A percentile compares a stretch with the other conserved stretches of the same genome.
Conservation (phyloP, 2,888 invertebrate species). For the Peribatodes rhomboidaria region DNA sequence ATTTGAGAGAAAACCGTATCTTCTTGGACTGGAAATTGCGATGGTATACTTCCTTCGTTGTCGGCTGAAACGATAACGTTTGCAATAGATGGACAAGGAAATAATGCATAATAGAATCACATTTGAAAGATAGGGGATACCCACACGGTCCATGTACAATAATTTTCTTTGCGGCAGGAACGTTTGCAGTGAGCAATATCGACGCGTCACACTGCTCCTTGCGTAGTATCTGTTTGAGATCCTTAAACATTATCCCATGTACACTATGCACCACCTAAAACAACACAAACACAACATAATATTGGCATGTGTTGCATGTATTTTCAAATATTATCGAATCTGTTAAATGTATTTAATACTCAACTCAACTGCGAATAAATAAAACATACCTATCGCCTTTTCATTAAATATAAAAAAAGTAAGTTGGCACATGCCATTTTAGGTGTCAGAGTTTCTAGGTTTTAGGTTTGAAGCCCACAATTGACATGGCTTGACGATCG, state of each 20-base stretch:
- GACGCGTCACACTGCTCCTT: constrained; percentile 99
- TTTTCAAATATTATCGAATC: no score
- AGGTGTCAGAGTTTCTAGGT: no score
- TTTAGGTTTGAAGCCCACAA: no score
- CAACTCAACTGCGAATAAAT: no score
- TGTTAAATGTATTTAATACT: no score
- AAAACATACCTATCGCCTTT: no score
- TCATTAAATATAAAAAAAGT: no score
- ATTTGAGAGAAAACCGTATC: constrained; percentile 98
- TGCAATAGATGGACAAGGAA: not conserved
- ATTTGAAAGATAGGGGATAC: constrained; percentile 25
- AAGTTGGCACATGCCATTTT: no score
- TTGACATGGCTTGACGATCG: no score
- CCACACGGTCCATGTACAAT: constrained; percentile 95
- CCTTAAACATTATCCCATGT: constrained; percentile 99
- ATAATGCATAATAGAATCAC: not conserved
- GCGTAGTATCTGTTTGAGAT: constrained; percentile 98
- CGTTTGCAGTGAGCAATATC: constrained; percentile 98
- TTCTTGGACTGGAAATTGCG: constrained; percentile 99
- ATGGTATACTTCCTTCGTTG: constrained; percentile 97
- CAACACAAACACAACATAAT: constrained; percentile 2
- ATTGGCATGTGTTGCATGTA: no score
- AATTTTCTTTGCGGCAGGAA: constrained; percentile 99
- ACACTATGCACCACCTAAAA: constrained; percentile 97
- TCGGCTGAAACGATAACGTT: constrained; percentile 83